Percentiles rank a stretch among this genome's conserved stretches.
Evolutionary conservation across 2,888 invertebrate species (phyloP).

Genomic region (Parascotia fuliginaria): DNA sequence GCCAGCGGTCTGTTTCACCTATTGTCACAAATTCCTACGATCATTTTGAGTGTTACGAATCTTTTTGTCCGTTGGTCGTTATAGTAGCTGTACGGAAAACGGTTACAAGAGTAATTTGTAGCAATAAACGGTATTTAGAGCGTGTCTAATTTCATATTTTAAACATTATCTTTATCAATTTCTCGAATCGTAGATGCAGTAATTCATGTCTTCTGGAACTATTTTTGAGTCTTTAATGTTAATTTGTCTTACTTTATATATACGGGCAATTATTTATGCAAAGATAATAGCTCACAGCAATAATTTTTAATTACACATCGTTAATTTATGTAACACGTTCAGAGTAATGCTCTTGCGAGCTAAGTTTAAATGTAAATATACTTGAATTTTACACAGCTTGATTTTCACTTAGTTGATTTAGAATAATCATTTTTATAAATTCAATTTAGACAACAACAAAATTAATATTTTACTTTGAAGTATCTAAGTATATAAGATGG

Average conservation of each 20-base stretch:
- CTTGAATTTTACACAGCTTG: constrained; percentile 24
- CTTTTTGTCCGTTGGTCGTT: constrained; percentile 42
- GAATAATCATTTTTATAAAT: constrained; percentile 5
- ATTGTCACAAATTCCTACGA: constrained; percentile 49
- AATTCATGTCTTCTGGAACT: constrained; percentile 45
- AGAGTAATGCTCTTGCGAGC: constrained; percentile 36
- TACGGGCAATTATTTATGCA: constrained; percentile 50
- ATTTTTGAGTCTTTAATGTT: constrained; percentile 43
- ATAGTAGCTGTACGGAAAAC: constrained; percentile 49
- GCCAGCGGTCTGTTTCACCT: constrained; percentile 59
- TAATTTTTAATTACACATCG: constrained; percentile 51
- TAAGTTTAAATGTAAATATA: constrained; percentile 36
- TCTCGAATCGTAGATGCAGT: constrained; percentile 53
- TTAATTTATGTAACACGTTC: constrained; percentile 50
- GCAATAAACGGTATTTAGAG: constrained; percentile 62
- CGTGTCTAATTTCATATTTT: constrained; percentile 61
- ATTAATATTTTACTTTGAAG: not conserved
- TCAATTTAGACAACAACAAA: constrained; percentile 27
- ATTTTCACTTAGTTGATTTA: constrained; percentile 15
- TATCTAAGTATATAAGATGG: not conserved
- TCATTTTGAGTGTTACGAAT: constrained; percentile 35
- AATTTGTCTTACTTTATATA: constrained; percentile 47
- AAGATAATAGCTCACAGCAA: constrained; percentile 50
- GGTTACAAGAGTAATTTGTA: constrained; percentile 62
- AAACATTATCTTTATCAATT: constrained; percentile 59